phyloP scores from a whole-genome alignment of 92 coral and sea anemone species.

The Umimayanthus chanpuru region DNA sequence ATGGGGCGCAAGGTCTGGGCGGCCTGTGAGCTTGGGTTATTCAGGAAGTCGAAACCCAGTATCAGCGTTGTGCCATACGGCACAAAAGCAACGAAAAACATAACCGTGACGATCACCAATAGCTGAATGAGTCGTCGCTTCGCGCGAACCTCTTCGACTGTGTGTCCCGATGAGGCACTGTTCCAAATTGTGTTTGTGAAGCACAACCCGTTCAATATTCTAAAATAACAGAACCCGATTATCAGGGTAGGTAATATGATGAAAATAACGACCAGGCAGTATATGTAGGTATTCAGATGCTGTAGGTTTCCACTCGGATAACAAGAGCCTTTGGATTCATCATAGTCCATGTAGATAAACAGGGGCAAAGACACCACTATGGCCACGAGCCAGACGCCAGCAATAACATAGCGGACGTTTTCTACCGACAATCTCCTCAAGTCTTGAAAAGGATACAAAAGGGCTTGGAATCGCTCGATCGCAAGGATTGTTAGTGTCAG shows the following conservation, averaged over 20 bases:
- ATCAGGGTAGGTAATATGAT: slow-evolving; percentile 46
- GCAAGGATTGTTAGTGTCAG: slow-evolving; percentile 80
- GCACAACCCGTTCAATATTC: slow-evolving; percentile 73
- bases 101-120: slow-evolving; percentile 63
- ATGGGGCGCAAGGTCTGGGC: not conserved
- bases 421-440: slow-evolving; percentile 52
- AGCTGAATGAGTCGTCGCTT: slow-evolving; percentile 75
- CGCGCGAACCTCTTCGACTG: slow-evolving; percentile 43
- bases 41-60: slow-evolving; percentile 40
- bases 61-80: slow-evolving; percentile 56
- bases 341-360: slow-evolving; percentile 58
- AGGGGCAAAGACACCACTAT: slow-evolving; percentile 64
- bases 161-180: slow-evolving; percentile 31
- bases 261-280: slow-evolving; percentile 66
- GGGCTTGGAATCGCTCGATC: slow-evolving; percentile 79
- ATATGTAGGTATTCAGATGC: slow-evolving; percentile 23
- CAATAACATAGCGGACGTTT: slow-evolving; percentile 66
- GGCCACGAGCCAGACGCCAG: slow-evolving; percentile 65
- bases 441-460: slow-evolving; percentile 56
- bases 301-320: not conserved
- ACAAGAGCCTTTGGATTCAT: slow-evolving; percentile 33
- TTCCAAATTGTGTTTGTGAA: slow-evolving; percentile 78
- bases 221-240: slow-evolving; percentile 71
- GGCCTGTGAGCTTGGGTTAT: not conserved
- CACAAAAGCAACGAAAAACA: slow-evolving; percentile 72